A percentile compares a stretch with the other conserved stretches of the same genome.
phyloP scores from a whole-genome alignment of 2,888 invertebrate species.

The Zhengitettix transpicula region DNA sequence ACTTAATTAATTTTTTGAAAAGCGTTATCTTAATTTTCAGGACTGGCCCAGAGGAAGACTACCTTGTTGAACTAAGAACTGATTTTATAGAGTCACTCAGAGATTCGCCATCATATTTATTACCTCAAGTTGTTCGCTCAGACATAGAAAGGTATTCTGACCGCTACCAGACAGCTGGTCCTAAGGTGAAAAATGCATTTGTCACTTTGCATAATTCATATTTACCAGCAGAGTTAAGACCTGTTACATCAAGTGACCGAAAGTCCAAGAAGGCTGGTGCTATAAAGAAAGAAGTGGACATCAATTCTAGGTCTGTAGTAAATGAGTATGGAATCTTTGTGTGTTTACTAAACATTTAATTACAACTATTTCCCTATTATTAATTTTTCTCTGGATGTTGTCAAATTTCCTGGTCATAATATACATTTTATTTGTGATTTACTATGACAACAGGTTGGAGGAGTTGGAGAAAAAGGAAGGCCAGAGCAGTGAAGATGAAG shows the following conservation, averaged over 20 bases:
- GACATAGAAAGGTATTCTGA: slow-evolving; percentile 28
- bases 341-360: too few species aligned
- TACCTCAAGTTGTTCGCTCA: slow-evolving; percentile 17
- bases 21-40: neutral
- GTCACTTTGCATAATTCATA: slow-evolving; percentile 14
- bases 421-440: too few species aligned
- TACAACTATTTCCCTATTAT: too few species aligned
- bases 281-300: slow-evolving; percentile 13
- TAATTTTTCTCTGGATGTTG: too few species aligned
- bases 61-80: slow-evolving; percentile 24
- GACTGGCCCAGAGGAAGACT: slow-evolving; percentile 22
- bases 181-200: slow-evolving; percentile 10
- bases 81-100: slow-evolving; percentile 22
- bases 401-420: too few species aligned
- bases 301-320: slow-evolving; percentile 4
- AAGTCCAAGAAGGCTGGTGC: neutral
- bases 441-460: slow-evolving; percentile 31
- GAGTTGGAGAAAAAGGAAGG: slow-evolving; percentile 44
- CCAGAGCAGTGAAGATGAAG: slow-evolving; percentile 27
- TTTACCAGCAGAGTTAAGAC: slow-evolving; percentile 17
- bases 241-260: neutral
- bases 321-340: too few species aligned
- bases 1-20: too few species aligned
- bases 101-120: slow-evolving; percentile 22
- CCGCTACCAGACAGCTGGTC: slow-evolving; percentile 22